A percentile compares a stretch with the other conserved stretches of the same genome.
These are phyloP conservation scores for Rhyzopertha dominica DNA, from an alignment of 1,140 invertebrate species.

Conservation along the genomic window DNA sequence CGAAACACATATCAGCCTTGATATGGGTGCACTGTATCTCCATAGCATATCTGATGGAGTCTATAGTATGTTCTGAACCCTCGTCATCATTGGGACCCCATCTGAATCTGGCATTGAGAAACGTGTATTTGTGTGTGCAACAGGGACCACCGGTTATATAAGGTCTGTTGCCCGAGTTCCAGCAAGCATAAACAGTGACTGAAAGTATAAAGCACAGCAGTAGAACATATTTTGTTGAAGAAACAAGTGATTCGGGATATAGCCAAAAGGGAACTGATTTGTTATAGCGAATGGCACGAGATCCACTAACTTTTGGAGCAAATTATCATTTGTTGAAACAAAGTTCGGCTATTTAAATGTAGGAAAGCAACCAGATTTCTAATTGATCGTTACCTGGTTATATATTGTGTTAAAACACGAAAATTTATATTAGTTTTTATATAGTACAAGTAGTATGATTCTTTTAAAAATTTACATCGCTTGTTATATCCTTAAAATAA, in stretches of 20 bases:
- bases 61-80: slow-evolving; percentile 55
- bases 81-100: slow-evolving; percentile 53
- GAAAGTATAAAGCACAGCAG: slow-evolving; percentile 9
- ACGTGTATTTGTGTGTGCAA: slow-evolving; percentile 45
- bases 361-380: no score
- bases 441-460: no score
- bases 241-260: slow-evolving; percentile 17
- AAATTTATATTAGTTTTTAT: no score
- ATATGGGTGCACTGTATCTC: slow-evolving; percentile 52
- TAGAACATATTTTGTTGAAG: slow-evolving; percentile 9
- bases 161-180: slow-evolving; percentile 39
- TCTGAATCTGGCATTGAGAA: slow-evolving; percentile 50
- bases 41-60: slow-evolving; percentile 50
- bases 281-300: neutral
- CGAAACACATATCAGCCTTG: slow-evolving; percentile 26
- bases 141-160: slow-evolving; percentile 50
- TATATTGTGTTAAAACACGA: no score
- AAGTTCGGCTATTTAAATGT: no score
- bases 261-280: slow-evolving; percentile 25
- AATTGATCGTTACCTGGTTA: no score
- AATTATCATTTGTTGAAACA: no score
- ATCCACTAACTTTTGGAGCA: no score
- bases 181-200: slow-evolving; percentile 43
- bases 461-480: no score
- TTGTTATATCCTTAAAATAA: no score